Conservation (phyloP, 2,113 vertebrate species). For the Hydropotes inermis region DNA sequence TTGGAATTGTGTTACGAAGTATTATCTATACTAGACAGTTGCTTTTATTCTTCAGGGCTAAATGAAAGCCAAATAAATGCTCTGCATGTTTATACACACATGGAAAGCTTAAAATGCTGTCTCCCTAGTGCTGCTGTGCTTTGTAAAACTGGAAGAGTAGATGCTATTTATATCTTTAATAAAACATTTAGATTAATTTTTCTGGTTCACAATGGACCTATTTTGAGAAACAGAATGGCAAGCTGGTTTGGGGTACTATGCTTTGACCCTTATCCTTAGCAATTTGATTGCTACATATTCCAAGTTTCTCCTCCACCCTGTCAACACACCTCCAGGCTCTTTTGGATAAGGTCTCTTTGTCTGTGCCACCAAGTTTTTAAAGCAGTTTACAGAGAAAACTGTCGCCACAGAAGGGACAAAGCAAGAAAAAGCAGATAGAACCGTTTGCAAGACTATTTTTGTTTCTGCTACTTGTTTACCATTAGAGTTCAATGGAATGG, state of each 20-base stretch:
- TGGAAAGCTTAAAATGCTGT: constrained; percentile 43
- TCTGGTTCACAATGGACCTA: constrained; percentile 57
- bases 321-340: neutral
- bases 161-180: constrained; percentile 65
- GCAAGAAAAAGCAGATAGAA: neutral
- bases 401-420: neutral
- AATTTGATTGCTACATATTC: constrained; percentile 41
- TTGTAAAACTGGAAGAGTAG: constrained; percentile 35
- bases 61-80: constrained; percentile 51
- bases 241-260: constrained; percentile 41
- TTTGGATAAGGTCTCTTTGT: constrained; percentile 29
- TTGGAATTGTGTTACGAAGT: constrained; percentile 49
- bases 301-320: neutral
- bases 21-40: neutral
- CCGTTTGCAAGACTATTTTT: constrained; percentile 12
- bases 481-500: neutral
- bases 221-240: neutral
- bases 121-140: constrained; percentile 39
- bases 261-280: neutral
- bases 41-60: constrained; percentile 13
- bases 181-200: constrained; percentile 71
- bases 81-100: constrained; percentile 37
- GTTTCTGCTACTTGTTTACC: neutral
- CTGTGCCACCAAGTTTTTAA: neutral
- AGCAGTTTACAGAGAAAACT: neutral